Evolutionary conservation across 2,888 invertebrate genomes (phyloP), one percentile per base, ranked within the genome.

Genomic region (Drosophila lutescens): DNA sequence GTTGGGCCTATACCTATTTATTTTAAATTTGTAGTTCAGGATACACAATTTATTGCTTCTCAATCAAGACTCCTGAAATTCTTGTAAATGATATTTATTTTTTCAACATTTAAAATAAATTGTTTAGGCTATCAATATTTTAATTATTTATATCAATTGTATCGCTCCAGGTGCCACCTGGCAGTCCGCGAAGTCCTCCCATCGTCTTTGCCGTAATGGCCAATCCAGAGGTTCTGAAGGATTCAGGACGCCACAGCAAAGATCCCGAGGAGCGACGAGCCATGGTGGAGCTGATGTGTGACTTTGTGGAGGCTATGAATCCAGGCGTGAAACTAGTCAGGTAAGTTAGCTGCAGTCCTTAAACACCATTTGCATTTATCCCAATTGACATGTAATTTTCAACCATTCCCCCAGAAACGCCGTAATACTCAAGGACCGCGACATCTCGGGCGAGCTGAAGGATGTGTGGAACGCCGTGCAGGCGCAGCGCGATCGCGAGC

Each of bases 391-490:
- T 41, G 2, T 41, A 0, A 10, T 17, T 34, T 12, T 12, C 12
- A 20, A 8, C 12, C 2, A 1, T 13, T 1, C 2, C 8, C 5
- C 2, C 60, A 92, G 92, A 72, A 92, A 92, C 81, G 94, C 95
- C 2, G 89, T 94, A 13, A 94, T 95, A 75, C 89, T 95, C 34
- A 94, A 94, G 81, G 95, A 95, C 84, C 92, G 95, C 26, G 95
- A 95, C 89, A 93, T 95, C 68, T 94, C 95, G 0, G 96, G 95
- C 0, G 95, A 95, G 89, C 91, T 95, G 23, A 95, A 95, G 88
- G 95, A 95, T 88, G 95, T 95, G 1, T 95, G 95, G 95, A 94
- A 94, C 17, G 95, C 95, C 0, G 95, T 95, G 2, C 95, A 95
- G 77, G 92, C 91, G 10, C 92, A 92, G 74, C 85, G 92, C n/a